Evolutionary conservation across 2,888 invertebrate genomes (phyloP), one percentile per base, ranked within the genome.

Genomic region (Zeuzera pyrina): DNA sequence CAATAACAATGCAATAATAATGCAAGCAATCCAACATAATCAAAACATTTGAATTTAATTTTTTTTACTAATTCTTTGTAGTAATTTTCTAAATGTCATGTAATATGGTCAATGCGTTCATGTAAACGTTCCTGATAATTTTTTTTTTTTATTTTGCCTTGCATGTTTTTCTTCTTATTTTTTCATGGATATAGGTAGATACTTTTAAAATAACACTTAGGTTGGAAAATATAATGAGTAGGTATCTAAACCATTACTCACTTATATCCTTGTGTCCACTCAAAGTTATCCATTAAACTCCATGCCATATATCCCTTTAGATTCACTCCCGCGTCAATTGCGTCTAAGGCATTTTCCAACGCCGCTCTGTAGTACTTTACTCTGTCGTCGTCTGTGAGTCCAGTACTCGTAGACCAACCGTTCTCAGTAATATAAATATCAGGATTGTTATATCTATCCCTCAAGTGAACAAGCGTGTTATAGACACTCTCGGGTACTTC

Each of bases 211-310:
- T 22, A 10, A 4, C 3, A 6, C 8, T 22, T 22, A 3, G 22
- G 10, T 10, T 8, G 22, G n/a, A 22, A 22, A 1, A 22, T 22
- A 19, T 19, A 19, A 19, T 19, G 8, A 8, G 19, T 19, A 22
- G 10, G 10, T 22, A 10, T 10, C 8, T 22, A 3, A 22, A 19
- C 5, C 10, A 21, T 16, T 25, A 58, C 78, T 77, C 60, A 85
- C 74, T 55, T 63, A 49, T 85, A 88, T 26, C 88, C 88, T 19
- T 45, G 33, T 11, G 57, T 43, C 87, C 88, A 89, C 57, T 88
- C 88, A 44, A 88, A 87, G 49, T 86, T 87, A 46, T 89, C 89
- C 65, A 88, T 69, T 1, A 89, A 58, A 31, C 85, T 85, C 87
- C 88, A 88, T 3, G 81, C 81, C 0, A 84, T 76, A 55, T 87